phyloP scores from a whole-genome alignment of 2,113 vertebrate species.

The Siphamia tubifer region DNA sequence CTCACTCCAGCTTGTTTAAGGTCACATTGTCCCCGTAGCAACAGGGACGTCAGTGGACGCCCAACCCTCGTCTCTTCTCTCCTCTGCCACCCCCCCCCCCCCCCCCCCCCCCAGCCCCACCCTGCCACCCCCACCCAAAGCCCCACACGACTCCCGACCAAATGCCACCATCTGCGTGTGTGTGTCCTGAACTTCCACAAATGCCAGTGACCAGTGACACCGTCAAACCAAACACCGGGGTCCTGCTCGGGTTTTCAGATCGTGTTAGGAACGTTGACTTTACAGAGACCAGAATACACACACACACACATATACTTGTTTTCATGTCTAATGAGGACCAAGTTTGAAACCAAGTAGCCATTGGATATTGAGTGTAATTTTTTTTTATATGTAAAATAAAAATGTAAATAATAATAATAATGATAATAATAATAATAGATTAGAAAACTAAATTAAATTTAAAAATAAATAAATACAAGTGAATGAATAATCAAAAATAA shows the following conservation, averaged over 20 bases:
- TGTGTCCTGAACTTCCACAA: conserved; percentile 57
- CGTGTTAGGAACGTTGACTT: conserved; percentile 27
- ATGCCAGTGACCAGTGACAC: conserved; percentile 69
- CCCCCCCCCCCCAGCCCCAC: conserved; percentile 17
- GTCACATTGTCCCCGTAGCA: conserved; percentile 73
- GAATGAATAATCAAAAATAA: no score
- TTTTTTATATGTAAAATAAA: no score
- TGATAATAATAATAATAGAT: no score
- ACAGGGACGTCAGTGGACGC: conserved; percentile 60
- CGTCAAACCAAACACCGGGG: conserved; percentile 55
- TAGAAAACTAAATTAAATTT: no score
- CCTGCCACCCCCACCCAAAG: conserved; percentile 26
- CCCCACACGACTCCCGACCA: conserved; percentile 37
- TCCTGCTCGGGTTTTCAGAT: conserved; percentile 48
- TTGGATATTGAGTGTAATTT: no score
- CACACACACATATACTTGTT: no score
- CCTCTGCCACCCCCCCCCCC: conserved; percentile 16
- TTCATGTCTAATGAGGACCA: no score
- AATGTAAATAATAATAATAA: no score
- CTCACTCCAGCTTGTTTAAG: conserved; percentile 61
- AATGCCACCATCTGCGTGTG: conserved; percentile 58
- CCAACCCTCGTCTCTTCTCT: conserved; percentile 26
- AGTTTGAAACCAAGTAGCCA: no score
- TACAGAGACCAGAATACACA: not conserved
- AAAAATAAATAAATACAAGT: no score